Evolutionary conservation across 2,797 vertebrate genomes (phyloP).

Genomic region (Characodon lateralis): DNA sequence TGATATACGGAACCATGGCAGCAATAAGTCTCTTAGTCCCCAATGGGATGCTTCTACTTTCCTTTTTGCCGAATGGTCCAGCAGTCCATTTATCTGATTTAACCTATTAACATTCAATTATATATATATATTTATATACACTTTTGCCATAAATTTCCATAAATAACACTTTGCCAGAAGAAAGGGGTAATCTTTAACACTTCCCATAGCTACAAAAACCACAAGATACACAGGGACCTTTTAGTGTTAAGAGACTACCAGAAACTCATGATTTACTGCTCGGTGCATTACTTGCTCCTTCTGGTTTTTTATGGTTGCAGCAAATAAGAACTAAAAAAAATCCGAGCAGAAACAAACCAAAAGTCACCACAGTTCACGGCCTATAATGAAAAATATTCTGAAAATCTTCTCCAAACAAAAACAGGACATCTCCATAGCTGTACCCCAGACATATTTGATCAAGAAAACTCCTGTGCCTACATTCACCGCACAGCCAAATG

Average conservation of each 20-base stretch:
- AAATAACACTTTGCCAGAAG: constrained; percentile 57
- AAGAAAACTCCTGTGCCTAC: constrained; percentile 48
- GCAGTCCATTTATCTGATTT: constrained; percentile 31
- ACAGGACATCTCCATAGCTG: constrained; percentile 36
- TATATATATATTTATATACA: constrained; percentile 25
- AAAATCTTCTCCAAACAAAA: constrained; percentile 53
- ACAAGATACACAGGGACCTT: constrained; percentile 56
- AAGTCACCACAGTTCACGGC: constrained; percentile 54
- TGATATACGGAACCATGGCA: constrained; percentile 53
- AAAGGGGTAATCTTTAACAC: constrained; percentile 10
- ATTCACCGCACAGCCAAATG: constrained; percentile 48
- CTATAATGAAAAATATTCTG: constrained; percentile 45
- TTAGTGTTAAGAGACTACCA: constrained; percentile 70
- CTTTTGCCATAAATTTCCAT: constrained; percentile 23
- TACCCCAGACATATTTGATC: constrained; percentile 40
- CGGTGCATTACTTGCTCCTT: constrained; percentile 22
- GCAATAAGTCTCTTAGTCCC: constrained; percentile 34
- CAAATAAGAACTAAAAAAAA: constrained; percentile 15
- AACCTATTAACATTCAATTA: constrained; percentile 26
- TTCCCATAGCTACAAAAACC: constrained; percentile 44
- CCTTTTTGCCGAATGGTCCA: constrained; percentile 27
- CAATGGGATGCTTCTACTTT: constrained; percentile 30
- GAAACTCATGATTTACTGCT: constrained; percentile 41
- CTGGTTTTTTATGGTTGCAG: constrained; percentile 28
- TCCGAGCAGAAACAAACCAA: neutral